These are phyloP conservation scores for Pachycephala philippinensis DNA, from an alignment of 2,113 vertebrate genomes.

Conservation along the genomic window DNA sequence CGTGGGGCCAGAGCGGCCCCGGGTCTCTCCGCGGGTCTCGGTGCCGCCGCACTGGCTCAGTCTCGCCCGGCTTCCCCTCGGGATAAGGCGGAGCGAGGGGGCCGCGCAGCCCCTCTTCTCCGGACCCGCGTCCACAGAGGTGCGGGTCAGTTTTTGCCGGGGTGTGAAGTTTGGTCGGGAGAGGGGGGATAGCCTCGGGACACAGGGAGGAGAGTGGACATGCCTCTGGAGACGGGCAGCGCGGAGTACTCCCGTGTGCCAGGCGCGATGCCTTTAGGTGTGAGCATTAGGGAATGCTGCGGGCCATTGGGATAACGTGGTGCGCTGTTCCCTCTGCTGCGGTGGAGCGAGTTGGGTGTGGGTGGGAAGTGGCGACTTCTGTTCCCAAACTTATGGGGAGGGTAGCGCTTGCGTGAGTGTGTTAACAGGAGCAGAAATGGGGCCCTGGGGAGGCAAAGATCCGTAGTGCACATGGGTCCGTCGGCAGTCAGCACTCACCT, in stretches of 20 bases:
- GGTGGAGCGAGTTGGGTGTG: not conserved
- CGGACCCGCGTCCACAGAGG: not conserved
- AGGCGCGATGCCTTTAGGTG: accelerated
- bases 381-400: not conserved
- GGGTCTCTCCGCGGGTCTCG: not conserved
- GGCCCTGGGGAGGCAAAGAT: not conserved
- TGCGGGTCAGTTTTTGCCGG: not conserved
- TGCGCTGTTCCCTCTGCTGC: not conserved
- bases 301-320: accelerated
- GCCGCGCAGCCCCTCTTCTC: not conserved
- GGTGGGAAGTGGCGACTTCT: not conserved
- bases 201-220: accelerated
- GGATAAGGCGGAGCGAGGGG: not conserved
- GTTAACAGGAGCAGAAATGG: not conserved
- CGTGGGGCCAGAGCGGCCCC: not conserved
- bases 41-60: not conserved
- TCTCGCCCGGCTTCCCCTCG: not conserved
- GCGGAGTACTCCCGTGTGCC: not conserved
- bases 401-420: not conserved
- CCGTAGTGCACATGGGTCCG: not conserved
- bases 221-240: not conserved
- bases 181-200: too few relatives aligned
- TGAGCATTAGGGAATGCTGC: not conserved
- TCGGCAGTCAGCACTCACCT: not conserved
- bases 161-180: not conserved